phyloP scores from a whole-genome alignment of 2,888 invertebrate species.

The Anthrax anthrax region DNA sequence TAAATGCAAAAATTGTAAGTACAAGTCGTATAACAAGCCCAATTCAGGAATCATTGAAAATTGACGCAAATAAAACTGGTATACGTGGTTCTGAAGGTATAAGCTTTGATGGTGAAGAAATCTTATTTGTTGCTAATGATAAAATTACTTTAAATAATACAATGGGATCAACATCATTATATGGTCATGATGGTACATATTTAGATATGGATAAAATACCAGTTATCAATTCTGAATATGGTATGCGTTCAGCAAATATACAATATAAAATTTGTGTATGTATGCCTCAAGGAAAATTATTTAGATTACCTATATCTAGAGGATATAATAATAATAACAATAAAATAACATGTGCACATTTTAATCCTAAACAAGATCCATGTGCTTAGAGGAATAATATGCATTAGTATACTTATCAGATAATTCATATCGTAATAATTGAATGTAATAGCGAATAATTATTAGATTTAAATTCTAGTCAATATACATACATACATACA shows the following conservation, averaged over 20 bases:
- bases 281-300: slow-evolving; percentile 76
- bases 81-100: slow-evolving; percentile 71
- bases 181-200: slow-evolving; percentile 53
- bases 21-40: slow-evolving; percentile 62
- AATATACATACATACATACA: no score
- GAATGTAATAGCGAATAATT: no score
- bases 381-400: no score
- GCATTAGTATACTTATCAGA: no score
- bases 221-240: slow-evolving; percentile 40
- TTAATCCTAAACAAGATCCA: slow-evolving; percentile 26
- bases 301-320: slow-evolving; percentile 56
- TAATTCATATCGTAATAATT: no score
- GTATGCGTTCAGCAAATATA: slow-evolving; percentile 33
- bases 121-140: slow-evolving; percentile 63
- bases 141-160: slow-evolving; percentile 64
- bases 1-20: slow-evolving; percentile 50
- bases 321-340: slow-evolving; percentile 29
- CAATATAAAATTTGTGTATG: slow-evolving; percentile 84
- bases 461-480: no score
- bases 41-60: slow-evolving; percentile 46
- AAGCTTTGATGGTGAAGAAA: slow-evolving; percentile 52
- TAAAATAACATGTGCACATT: slow-evolving; percentile 30
- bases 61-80: slow-evolving; percentile 51
- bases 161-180: slow-evolving; percentile 58
- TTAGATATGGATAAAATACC: slow-evolving; percentile 60